Conservation (phyloP, 2,113 vertebrate species). For the Lepisosteus osseus region DNA sequence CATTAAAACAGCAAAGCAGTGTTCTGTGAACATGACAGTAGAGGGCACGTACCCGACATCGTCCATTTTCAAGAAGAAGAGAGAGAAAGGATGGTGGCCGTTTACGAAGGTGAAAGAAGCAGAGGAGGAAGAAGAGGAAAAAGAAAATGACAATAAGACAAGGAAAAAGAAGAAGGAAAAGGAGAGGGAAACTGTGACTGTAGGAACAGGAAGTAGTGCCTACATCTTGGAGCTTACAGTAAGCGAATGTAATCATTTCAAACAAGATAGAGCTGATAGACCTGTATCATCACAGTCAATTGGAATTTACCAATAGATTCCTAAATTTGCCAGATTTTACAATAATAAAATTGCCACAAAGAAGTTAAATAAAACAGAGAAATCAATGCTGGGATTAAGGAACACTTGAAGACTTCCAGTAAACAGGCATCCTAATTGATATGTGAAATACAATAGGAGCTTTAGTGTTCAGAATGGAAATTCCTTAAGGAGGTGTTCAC, state of each 20-base stretch:
- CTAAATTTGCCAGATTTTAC: no score
- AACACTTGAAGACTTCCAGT: no score
- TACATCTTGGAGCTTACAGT: constrained; percentile 51
- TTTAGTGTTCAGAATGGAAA: no score
- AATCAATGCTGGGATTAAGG: neutral
- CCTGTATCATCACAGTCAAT: constrained; percentile 54
- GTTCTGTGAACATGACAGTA: constrained; percentile 60
- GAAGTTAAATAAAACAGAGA: constrained; percentile 12
- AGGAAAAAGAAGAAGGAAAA: constrained; percentile 22
- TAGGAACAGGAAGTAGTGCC: constrained; percentile 35
- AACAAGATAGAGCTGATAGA: constrained; percentile 50
- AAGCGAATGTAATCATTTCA: constrained; percentile 39
- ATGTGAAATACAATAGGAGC: no score
- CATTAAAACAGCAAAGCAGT: constrained; percentile 53
- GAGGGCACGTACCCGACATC: constrained; percentile 51
- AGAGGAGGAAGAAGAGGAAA: constrained; percentile 52
- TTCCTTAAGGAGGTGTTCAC: no score
- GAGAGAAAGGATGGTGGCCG: constrained; percentile 68
- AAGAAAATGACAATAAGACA: constrained; percentile 34
- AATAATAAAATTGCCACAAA: no score
- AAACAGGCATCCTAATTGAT: no score
- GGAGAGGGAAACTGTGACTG: constrained; percentile 20
- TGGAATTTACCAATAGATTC: no score
- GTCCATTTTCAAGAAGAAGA: constrained; percentile 62
- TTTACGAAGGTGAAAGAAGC: constrained; percentile 59